These are phyloP conservation scores for Agriopis aurantiaria DNA, from an alignment of 2,888 invertebrate species.

Conservation along the genomic window DNA sequence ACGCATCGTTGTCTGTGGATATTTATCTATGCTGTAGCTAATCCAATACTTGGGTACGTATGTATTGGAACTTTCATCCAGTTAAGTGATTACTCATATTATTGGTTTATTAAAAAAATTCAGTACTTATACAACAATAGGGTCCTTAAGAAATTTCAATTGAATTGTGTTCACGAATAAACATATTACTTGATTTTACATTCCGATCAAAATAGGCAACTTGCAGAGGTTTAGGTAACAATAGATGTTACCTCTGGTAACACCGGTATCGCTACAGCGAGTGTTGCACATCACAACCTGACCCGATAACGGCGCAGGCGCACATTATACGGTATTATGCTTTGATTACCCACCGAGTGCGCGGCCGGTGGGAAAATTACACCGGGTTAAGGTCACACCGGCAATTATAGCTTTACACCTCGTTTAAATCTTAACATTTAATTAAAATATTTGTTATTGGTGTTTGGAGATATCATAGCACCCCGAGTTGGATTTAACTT, in stretches of 20 bases:
- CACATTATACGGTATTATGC: constrained; percentile 20
- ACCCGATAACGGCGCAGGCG: constrained; percentile 2
- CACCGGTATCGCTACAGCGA: background rate
- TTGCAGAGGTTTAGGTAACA: background rate
- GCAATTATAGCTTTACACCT: background rate
- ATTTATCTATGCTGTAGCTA: no score
- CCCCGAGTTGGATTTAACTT: background rate
- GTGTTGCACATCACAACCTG: background rate
- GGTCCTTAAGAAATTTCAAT: no score
- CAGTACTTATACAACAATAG: background rate
- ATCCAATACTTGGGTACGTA: no score
- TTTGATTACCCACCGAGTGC: background rate
- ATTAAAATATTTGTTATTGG: background rate
- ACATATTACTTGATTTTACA: no score
- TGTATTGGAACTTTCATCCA: no score
- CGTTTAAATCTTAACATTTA: background rate
- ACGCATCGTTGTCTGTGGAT: no score
- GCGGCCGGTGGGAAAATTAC: constrained; percentile 16
- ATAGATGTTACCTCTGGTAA: background rate
- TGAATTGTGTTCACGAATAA: no score
- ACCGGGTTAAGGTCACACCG: constrained; percentile 37
- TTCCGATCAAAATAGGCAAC: background rate
- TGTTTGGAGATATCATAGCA: background rate
- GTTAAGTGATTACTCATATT: background rate
- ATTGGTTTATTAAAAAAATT: background rate